Evolutionary conservation across 2,888 invertebrate genomes (phyloP), one percentile per base, ranked within the genome.

Genomic region (Hydrotaea diabolus): DNA sequence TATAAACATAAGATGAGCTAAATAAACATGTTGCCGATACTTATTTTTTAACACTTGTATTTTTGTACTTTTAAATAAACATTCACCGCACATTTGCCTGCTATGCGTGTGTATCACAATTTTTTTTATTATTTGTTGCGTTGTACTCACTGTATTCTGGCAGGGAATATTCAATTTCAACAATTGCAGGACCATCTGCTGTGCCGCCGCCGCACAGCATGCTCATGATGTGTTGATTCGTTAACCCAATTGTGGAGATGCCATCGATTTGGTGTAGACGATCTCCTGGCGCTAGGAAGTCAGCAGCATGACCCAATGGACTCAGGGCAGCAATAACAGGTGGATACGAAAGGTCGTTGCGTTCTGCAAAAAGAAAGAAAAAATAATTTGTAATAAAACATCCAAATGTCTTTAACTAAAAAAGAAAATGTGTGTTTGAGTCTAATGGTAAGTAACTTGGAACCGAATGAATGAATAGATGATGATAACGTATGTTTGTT

Each of bases 161-260:
- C 91, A 97, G 94, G 85, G 96, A 95, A 92, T 97, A 97, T 90
- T 97, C 96, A 86, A 97, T 95, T 93, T 97, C 97, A 88, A 97
- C 93, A n/a, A 95, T 93, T 9, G 97, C 96, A 77, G 95, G 93
- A 86, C 95, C 95, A 82, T 90, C 90, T 74, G 82, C 76, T 86
- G 95, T 95, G 83, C 89, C 87, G 36, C 86, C 95, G 92, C 95
- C 95, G 90, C 96, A 95, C 87, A 97, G 92, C 87, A 95, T 94
- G 84, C 88, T 92, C 87, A 96, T 94, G 43, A 97, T 96, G 90
- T 97, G 96, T 86, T 96, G 96, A 90, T 96, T 96, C 81, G 95
- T 95, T 89, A 97, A 94, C 77, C 95, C 94, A 13, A 94, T 94
- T 0, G 96, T 96, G 74, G 95, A 95, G 87, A 96, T 96, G 23